Evolutionary conservation across 2,113 vertebrate genomes (phyloP), one percentile per base, ranked within the genome.

Genomic region (Pyrgilauda ruficollis): DNA sequence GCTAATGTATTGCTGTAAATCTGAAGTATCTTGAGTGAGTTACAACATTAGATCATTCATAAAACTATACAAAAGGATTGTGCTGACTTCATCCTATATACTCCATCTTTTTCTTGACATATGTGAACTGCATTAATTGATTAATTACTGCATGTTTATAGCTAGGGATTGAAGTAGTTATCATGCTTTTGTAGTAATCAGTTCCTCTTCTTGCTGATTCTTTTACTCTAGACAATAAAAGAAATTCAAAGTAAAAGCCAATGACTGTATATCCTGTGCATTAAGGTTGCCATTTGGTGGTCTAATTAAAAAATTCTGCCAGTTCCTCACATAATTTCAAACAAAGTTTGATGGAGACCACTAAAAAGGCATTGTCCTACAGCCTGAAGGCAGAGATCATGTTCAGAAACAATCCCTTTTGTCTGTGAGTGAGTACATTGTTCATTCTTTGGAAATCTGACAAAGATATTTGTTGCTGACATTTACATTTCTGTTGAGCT

Each of bases 271-370:
- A 96, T 95, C 82, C 88, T 87, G 58, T 95, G 90, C 49, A 91
- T 84, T 90, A 85, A 92, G 18, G 76, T 95, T 97, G 96, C 93
- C 93, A 87, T 93, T 98, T 97, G 91, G 92, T 93, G 86, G 87
- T 92, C 85, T 97, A 97, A 97, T 97, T 97, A 97, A 96, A 97
- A 98, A 97, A 95, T 94, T 77, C 92, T 97, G 96, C 91, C 96
- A 97, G 96, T 97, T 97, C 96, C 94, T 95, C 95, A 96, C 55
- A 22, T 95, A 93, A 97, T 97, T 98, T 97, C 96, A 97, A 96
- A 82, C 59, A 73, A 97, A 95, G 94, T 96, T 97, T 97, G 74
- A 68, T 87, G 73, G 74, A 95, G 93, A 97, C 94, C 87, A 92
- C 97, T 97, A 94, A 73, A 97, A 97, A 97, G 84, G 39, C 90